A percentile compares a stretch with the other conserved stretches of the same genome.
phyloP scores from a whole-genome alignment of 2,888 invertebrate genomes.

The Hartigia nigra region DNA sequence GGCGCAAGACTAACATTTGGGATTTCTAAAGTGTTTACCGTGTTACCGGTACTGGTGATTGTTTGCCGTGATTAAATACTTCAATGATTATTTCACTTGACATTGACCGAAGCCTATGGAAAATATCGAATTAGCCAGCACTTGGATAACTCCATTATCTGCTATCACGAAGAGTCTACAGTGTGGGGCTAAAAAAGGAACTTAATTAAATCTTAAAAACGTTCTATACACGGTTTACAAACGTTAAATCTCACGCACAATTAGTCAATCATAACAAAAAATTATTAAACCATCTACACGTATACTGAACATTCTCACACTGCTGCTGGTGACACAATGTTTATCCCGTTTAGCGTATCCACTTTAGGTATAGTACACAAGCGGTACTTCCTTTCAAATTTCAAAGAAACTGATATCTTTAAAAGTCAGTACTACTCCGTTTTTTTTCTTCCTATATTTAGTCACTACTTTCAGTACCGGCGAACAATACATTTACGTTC shows the following conservation, averaged over 20 bases:
- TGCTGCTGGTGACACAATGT: not conserved
- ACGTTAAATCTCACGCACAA: not conserved
- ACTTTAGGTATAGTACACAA: not conserved
- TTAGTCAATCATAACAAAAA: not conserved
- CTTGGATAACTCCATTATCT: not conserved
- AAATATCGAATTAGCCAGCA: slow-evolving; percentile 6
- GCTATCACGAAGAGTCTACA: not conserved
- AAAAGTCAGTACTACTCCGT: not conserved
- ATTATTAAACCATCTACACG: not conserved
- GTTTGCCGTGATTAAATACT: slow-evolving; percentile 41
- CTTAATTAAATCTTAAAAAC: not conserved
- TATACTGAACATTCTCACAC: not conserved
- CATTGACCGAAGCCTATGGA: slow-evolving; percentile 34
- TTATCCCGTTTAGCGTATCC: not conserved
- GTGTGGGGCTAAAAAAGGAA: not conserved
- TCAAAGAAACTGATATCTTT: not conserved
- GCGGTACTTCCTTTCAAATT: not conserved
- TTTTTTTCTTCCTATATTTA: not conserved
- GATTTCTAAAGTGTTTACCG: slow-evolving; percentile 40
- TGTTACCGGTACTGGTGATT: slow-evolving; percentile 38
- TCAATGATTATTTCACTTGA: slow-evolving; percentile 25
- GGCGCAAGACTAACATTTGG: slow-evolving; percentile 7
- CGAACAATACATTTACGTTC: not conserved
- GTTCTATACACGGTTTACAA: not conserved
- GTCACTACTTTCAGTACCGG: not conserved